Conservation (phyloP, 2,113 vertebrate genomes). For the Ranitomeya variabilis region DNA sequence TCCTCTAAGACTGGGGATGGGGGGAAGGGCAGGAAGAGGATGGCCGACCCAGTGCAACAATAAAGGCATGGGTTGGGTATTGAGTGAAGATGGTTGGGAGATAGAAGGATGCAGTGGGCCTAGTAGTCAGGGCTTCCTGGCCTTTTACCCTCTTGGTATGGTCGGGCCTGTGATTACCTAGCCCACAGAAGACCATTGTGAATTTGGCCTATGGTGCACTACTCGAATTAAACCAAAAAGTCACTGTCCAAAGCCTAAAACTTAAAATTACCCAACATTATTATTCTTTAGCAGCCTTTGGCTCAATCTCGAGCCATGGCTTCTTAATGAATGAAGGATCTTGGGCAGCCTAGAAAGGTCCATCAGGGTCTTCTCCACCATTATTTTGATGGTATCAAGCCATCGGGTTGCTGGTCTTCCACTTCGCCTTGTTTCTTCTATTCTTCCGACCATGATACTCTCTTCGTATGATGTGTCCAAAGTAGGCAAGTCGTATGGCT, state of each 20-base stretch:
- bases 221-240: background rate
- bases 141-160: no score
- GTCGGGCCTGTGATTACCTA: background rate
- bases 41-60: background rate
- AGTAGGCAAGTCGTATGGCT: background rate
- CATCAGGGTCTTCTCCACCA: no score
- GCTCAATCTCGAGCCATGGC: no score
- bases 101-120: background rate
- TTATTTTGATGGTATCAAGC: no score
- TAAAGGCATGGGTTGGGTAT: background rate
- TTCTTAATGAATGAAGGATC: no score
- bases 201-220: background rate
- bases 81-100: background rate
- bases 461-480: background rate
- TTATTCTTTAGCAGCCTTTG: no score
- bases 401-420: no score
- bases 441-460: no score
- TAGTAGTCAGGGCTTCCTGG: background rate
- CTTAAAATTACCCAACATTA: no score
- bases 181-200: background rate
- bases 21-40: background rate
- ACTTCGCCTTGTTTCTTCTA: no score
- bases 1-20: slow-evolving; percentile 20
- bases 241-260: background rate
- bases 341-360: no score